These are phyloP conservation scores for Tachyglossus aculeatus DNA, from an alignment of 2,797 vertebrate species.

Conservation along the genomic window DNA sequence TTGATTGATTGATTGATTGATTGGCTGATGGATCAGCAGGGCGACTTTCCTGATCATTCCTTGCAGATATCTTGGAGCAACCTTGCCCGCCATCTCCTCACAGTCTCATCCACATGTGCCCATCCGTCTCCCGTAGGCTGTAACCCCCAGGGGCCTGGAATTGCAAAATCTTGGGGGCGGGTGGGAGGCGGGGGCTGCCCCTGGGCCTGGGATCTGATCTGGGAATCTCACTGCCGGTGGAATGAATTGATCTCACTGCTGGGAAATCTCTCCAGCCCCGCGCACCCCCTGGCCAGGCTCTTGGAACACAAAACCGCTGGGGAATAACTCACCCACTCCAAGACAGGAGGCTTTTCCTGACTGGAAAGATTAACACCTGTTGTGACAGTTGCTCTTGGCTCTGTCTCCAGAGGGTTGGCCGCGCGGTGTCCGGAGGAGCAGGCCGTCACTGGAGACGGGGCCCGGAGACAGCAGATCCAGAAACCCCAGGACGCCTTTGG, in stretches of 20 bases:
- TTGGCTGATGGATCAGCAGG: neutral
- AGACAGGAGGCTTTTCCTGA: neutral
- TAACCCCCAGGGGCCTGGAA: neutral
- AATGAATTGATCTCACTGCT: neutral
- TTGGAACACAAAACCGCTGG: no score
- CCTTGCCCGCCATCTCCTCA: neutral
- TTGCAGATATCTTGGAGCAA: neutral
- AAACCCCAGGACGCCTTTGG: neutral
- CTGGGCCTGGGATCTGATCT: neutral
- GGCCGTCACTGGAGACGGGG: neutral
- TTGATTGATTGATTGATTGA: no score
- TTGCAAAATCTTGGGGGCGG: neutral
- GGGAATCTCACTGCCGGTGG: neutral
- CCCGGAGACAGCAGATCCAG: neutral
- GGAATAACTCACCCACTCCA: no score
- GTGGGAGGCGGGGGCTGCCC: neutral
- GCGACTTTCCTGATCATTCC: neutral
- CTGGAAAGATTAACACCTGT: slow-evolving; percentile 27
- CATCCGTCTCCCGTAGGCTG: neutral
- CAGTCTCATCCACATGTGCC: neutral
- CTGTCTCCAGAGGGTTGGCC: slow-evolving; percentile 24
- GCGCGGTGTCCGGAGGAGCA: neutral
- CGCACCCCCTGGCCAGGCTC: no score
- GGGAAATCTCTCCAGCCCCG: no score
- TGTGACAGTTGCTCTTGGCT: slow-evolving; percentile 27